phyloP scores from a whole-genome alignment of 2,797 vertebrate genomes.

The Potorous gilbertii region DNA sequence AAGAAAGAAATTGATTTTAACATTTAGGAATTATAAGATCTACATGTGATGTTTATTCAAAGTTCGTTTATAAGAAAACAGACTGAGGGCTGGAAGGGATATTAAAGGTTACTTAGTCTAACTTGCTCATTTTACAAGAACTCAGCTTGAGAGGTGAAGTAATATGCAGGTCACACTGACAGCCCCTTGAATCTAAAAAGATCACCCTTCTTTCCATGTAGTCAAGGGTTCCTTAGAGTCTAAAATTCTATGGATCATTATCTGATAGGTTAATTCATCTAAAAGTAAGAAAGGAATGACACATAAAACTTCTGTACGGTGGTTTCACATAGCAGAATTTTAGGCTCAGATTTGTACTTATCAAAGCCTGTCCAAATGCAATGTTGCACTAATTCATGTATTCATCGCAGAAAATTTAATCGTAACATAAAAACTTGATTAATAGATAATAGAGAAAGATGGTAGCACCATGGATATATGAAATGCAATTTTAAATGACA shows the following conservation, averaged over 20 bases:
- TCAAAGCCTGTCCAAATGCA: not conserved
- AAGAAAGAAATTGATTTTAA: slow-evolving; percentile 29
- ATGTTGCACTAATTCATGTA: not conserved
- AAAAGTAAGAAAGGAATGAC: not conserved
- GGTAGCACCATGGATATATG: not conserved
- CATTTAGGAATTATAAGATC: not conserved
- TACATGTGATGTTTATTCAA: slow-evolving; percentile 8
- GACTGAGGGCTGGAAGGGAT: not conserved
- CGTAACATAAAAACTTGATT: not conserved
- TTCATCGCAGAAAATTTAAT: not conserved
- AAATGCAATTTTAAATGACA: not conserved
- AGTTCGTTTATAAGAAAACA: slow-evolving; percentile 19
- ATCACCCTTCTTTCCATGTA: not conserved
- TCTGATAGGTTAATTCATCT: not conserved
- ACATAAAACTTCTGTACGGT: not conserved
- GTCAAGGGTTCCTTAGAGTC: not conserved
- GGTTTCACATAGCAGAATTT: not conserved
- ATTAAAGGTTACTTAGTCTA: not conserved
- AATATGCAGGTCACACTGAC: not conserved
- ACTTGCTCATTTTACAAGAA: not conserved
- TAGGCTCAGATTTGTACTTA: not conserved
- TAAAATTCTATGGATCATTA: not conserved
- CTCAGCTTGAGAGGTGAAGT: not conserved
- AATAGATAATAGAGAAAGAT: not conserved
- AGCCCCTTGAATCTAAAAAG: not conserved